Base-by-base conservation (phyloP, 2,888 invertebrate species). In the Euplexia lucipara region DNA sequence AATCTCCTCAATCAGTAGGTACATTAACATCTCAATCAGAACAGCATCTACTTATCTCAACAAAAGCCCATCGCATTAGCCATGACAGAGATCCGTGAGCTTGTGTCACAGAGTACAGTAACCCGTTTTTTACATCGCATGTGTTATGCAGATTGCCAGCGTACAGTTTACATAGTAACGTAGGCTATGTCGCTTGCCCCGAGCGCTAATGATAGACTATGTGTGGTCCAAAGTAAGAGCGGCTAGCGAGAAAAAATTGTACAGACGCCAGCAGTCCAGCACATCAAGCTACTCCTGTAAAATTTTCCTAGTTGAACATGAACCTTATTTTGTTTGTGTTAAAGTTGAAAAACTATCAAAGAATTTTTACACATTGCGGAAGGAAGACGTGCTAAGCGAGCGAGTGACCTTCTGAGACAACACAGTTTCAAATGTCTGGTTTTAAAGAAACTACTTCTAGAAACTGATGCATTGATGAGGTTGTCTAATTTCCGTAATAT, bases 91-190 rank as follows among this genome's bases (percentile, higher is more conserved):
- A 42, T 53, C 56, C 52, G 60, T 57, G 65, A 52, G 59, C 70
- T 65, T 63, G 60, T 77, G 65, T 59, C 78, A 61, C 74, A 60
- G 61, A 71, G 74, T 62, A 61, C 48, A 14, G 56, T 69, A 72
- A 79, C 79, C 69, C 59, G 70, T 68, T 82, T 78, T 80, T 82
- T 79, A 62, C 66, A n/a, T 12, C 32, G 73, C 79, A 82, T 79
- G 79, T 78, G 83, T 81, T 84, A 87, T 86, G 87, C 81, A 86
- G 84, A 87, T 85, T 81, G 70, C 63, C 53, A 69, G 69, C 61
- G 42, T 70, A 73, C 83, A 85, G 70, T 85, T 85, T 85, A 83
- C 83, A 83, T 84, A 76, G 83, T 80, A 72, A 67, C 77, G 75
- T 75, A 72, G 74, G 69, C 78, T 72, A 81, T 84, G 86, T 84